Conservation (phyloP, 1,140 invertebrate genomes). For the Hypothenemus hampei region DNA sequence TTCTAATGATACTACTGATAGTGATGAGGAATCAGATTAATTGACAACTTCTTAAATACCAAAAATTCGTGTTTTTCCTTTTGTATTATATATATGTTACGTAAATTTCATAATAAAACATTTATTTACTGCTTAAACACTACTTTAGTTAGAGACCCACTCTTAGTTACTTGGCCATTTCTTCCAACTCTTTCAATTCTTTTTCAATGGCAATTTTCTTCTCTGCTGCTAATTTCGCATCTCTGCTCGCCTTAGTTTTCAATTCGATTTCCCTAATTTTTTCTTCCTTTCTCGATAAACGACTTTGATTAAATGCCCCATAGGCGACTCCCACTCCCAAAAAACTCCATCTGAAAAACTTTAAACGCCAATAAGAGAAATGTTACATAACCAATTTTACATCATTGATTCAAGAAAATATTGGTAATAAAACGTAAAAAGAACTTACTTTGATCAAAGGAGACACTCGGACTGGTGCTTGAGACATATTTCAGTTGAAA, state of each 20-base stretch:
- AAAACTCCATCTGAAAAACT: constrained; percentile 71
- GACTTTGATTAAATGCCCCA: constrained; percentile 63
- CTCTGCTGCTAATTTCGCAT: constrained; percentile 64
- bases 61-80: background rate
- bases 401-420: background rate
- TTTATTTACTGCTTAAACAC: no score
- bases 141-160: no score
- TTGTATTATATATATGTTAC: background rate
- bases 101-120: no score
- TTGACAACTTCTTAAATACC: constrained; percentile 30
- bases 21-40: constrained; percentile 8
- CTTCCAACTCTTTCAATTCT: constrained; percentile 43
- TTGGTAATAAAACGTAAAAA: background rate
- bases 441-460: constrained; percentile 65
- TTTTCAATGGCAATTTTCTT: constrained; percentile 53
- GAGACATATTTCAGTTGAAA: no score
- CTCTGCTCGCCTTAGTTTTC: constrained; percentile 59
- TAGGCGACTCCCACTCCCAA: constrained; percentile 61
- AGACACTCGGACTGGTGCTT: constrained; percentile 62
- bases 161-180: constrained; percentile 35
- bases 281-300: constrained; percentile 61
- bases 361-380: constrained; percentile 17
- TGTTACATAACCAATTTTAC: constrained; percentile 15
- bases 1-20: background rate
- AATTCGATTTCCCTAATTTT: constrained; percentile 59